Evolutionary conservation across 2,797 vertebrate genomes (phyloP), one percentile per base, ranked within the genome.

Genomic region (Naso thynnoides): DNA sequence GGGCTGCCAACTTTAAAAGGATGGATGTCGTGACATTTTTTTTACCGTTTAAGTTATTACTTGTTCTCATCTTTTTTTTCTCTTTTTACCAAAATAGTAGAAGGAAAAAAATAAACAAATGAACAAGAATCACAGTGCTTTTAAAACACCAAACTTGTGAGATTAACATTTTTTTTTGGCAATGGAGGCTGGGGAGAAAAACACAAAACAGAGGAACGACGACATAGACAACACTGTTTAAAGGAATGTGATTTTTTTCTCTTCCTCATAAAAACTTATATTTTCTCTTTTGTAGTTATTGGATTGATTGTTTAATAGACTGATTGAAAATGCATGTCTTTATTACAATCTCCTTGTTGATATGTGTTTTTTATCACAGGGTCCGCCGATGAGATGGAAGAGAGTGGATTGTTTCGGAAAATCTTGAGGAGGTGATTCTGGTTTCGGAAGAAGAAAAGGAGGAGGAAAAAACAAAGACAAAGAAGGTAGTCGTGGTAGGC

Each of bases 271-370:
- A 82, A 75, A 76, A 36, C 26, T 85, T 73, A 78, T 78, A 79
- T 70, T 67, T 73, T 93, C 94, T 95, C 95, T 94, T 94, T 95
- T 94, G 94, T 74, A 72, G 91, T 95, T 95, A 94, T 91, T 94
- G 94, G 94, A 76, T 83, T 89, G 83, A 89, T 89, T 89, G 83
- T 81, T 87, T 89, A 74, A 56, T 61, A 94, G 96, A 96, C 95
- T 96, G 96, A 97, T 96, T 96, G 94, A 95, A 95, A 96, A 97
- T 97, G 96, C 94, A 95, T 94, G 96, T 97, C 95, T 95, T 95
- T 96, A 95, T 96, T 96, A 96, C 92, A 93, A 94, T 94, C 93
- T 92, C 95, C 95, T 95, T 95, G 94, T 95, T 96, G 96, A 97
- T 94, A 94, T 94, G 94, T 94, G 92, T 66, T 91, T 90, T 78